phyloP scores from a whole-genome alignment of 2,888 invertebrate genomes.

The Drosophila monieri region DNA sequence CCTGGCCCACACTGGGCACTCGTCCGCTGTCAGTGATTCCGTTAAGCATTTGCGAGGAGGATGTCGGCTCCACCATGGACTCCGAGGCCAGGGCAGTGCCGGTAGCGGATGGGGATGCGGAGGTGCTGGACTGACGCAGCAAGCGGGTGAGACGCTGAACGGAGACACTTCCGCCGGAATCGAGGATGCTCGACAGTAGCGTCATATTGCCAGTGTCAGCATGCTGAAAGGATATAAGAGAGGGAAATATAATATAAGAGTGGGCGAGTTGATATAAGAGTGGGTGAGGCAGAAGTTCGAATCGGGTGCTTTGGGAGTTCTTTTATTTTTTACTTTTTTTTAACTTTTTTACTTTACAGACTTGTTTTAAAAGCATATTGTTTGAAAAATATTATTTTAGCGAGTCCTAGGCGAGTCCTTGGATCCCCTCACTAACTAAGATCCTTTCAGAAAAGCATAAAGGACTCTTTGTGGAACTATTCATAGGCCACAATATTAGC shows the following conservation, averaged over 20 bases:
- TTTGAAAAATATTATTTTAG: too few relatives aligned
- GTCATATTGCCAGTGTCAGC: constrained; percentile 44
- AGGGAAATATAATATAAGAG: too few relatives aligned
- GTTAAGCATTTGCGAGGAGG: constrained; percentile 20
- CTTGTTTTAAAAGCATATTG: too few relatives aligned
- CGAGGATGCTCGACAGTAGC: constrained; percentile 36
- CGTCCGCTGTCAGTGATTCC: constrained; percentile 5
- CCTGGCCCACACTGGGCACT: constrained; percentile 3
- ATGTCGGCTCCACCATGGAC: constrained; percentile 39
- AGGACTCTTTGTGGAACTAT: not conserved
- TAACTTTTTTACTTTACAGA: too few relatives aligned
- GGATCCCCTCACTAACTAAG: too few relatives aligned
- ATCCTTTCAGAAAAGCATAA: not conserved
- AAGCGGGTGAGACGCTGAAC: constrained; percentile 25
- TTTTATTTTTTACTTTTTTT: too few relatives aligned
- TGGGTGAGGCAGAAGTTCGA: too few relatives aligned
- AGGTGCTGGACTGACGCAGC: constrained; percentile 18
- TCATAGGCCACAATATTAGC: not conserved
- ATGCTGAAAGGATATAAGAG: constrained; percentile 12
- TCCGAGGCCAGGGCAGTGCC: constrained; percentile 11
- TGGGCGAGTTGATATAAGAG: too few relatives aligned
- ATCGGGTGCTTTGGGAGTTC: too few relatives aligned
- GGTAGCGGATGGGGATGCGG: constrained; percentile 24
- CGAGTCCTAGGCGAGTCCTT: too few relatives aligned
- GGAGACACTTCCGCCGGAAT: constrained; percentile 28